Conservation (phyloP, 2,113 vertebrate species). For the Chlamydotis undulata region DNA sequence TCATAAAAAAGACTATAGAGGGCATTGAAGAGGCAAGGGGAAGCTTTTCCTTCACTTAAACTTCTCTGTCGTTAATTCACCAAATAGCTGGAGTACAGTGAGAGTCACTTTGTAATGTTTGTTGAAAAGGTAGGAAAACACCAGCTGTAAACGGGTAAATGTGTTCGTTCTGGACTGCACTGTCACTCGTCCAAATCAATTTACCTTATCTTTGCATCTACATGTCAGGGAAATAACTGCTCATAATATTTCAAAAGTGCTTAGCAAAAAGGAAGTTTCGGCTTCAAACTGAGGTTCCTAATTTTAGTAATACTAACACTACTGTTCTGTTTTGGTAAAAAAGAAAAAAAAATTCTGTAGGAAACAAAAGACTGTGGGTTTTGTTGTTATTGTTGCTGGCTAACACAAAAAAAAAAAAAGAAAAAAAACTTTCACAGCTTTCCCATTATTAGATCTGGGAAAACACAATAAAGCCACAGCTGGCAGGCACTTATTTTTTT, state of each 20-base stretch:
- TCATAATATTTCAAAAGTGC: background rate
- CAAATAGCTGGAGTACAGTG: background rate
- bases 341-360: background rate
- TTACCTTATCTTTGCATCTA: background rate
- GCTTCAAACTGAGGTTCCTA: background rate
- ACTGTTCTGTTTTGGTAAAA: constrained; percentile 16
- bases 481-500: constrained; percentile 80
- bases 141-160: background rate
- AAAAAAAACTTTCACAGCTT: constrained; percentile 71
- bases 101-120: background rate
- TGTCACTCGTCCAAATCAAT: background rate
- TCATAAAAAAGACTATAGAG: background rate
- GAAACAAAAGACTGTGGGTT: background rate
- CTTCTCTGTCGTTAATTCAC: background rate
- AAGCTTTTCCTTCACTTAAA: background rate
- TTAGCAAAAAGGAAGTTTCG: background rate
- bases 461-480: constrained; percentile 83
- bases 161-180: background rate
- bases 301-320: background rate
- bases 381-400: constrained; percentile 18
- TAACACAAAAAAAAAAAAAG: constrained; percentile 26
- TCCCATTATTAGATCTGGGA: constrained; percentile 80
- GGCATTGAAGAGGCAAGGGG: background rate
- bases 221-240: background rate
- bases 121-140: background rate